Percentiles rank a stretch among this genome's conserved stretches.
phyloP scores from a whole-genome alignment of 2,888 invertebrate genomes.

The Merodon equestris region DNA sequence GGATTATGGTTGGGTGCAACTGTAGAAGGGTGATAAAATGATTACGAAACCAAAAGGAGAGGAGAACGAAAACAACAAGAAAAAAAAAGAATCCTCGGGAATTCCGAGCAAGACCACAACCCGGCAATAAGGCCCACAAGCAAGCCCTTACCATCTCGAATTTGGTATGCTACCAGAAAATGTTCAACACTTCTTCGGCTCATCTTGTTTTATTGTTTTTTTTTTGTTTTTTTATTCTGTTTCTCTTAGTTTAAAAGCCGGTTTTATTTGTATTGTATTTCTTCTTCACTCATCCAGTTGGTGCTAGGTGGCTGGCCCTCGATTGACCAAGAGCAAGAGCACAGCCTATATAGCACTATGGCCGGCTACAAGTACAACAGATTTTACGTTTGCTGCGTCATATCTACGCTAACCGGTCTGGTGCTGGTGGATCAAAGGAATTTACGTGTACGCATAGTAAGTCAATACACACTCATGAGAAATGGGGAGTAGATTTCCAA shows the following conservation, averaged over 20 bases:
- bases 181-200: too few relatives aligned
- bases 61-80: too few relatives aligned
- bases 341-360: slow-evolving; percentile 65
- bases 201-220: background rate
- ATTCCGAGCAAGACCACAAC: too few relatives aligned
- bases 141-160: too few relatives aligned
- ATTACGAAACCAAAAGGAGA: too few relatives aligned
- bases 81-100: too few relatives aligned
- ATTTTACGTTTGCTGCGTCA: slow-evolving; percentile 68
- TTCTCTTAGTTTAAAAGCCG: slow-evolving; percentile 54
- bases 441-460: slow-evolving; percentile 58
- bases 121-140: too few relatives aligned
- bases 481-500: slow-evolving; percentile 39
- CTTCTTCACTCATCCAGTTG: slow-evolving; percentile 40
- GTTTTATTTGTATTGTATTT: slow-evolving; percentile 54
- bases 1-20: background rate
- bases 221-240: slow-evolving; percentile 28
- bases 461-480: slow-evolving; percentile 37
- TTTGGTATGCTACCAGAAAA: too few relatives aligned
- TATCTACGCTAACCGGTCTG: slow-evolving; percentile 64
- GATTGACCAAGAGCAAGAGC: slow-evolving; percentile 66
- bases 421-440: slow-evolving; percentile 61
- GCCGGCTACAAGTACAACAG: slow-evolving; percentile 49
- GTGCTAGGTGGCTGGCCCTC: slow-evolving; percentile 38
- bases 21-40: too few relatives aligned